A percentile compares a stretch with the other conserved stretches of the same genome.
phyloP scores from a whole-genome alignment of 2,888 invertebrate species.

The Craniophora ligustri region DNA sequence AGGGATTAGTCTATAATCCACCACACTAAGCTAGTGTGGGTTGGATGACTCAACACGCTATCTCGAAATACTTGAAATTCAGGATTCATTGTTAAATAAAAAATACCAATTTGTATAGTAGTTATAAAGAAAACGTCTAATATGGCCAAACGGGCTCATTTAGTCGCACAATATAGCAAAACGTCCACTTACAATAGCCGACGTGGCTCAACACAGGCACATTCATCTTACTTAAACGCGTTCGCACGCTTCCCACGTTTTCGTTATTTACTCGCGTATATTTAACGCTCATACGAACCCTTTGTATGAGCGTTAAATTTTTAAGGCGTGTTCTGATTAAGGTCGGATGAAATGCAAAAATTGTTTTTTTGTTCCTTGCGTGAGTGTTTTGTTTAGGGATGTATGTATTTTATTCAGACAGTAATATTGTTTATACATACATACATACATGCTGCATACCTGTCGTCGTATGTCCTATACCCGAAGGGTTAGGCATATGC shows the following conservation, averaged over 20 bases:
- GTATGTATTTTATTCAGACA: neutral
- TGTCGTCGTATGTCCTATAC: too few relatives aligned
- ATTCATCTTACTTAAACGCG: slow-evolving; percentile 14
- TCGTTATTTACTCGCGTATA: neutral
- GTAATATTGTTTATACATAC: too few relatives aligned
- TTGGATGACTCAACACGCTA: neutral
- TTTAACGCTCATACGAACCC: too few relatives aligned
- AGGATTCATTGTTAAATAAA: too few relatives aligned
- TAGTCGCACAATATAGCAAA: slow-evolving; percentile 2
- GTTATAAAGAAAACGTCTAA: neutral
- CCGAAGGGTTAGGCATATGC: too few relatives aligned
- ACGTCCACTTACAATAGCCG: slow-evolving; percentile 1
- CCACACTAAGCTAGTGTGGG: too few relatives aligned
- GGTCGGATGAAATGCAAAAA: neutral
- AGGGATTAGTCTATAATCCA: too few relatives aligned
- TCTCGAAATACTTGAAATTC: neutral
- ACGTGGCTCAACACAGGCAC: neutral
- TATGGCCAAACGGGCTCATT: neutral
- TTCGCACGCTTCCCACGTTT: slow-evolving; percentile 6
- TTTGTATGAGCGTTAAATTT: slow-evolving; percentile 5
- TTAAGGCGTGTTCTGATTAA: slow-evolving; percentile 1
- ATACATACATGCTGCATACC: too few relatives aligned
- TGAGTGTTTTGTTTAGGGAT: neutral
- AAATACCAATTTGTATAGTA: too few relatives aligned
- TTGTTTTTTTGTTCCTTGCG: neutral